These are phyloP conservation scores for Anolis sagrei DNA, from an alignment of 2,113 vertebrate genomes.

Conservation along the genomic window DNA sequence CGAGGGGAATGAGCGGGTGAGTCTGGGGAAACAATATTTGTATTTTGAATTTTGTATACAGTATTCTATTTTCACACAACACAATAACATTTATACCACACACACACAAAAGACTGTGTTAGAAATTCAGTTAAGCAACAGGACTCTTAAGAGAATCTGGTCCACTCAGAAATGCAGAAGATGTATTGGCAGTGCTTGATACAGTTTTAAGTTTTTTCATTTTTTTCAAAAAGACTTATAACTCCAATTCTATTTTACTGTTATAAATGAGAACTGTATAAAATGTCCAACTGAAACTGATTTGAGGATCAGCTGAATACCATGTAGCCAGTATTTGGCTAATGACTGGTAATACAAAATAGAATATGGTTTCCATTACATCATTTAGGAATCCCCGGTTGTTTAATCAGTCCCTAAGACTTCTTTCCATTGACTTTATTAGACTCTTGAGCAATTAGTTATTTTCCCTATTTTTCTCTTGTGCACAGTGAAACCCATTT, in stretches of 20 bases:
- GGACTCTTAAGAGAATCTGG: no score
- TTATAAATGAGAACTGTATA: neutral
- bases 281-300: neutral
- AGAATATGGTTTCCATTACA: constrained; percentile 7
- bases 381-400: neutral
- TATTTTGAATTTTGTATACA: no score
- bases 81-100: no score
- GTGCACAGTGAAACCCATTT: constrained; percentile 86
- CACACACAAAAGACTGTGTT: no score
- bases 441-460: neutral
- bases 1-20: no score
- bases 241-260: neutral
- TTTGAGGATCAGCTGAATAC: neutral
- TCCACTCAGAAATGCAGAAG: no score
- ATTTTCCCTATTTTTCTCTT: constrained; percentile 6
- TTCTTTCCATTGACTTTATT: constrained; percentile 16
- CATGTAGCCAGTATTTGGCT: neutral
- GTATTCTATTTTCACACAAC: no score
- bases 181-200: no score
- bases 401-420: neutral
- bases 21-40: no score
- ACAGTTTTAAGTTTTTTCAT: no score
- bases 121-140: no score
- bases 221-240: no score
- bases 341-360: neutral